These are phyloP conservation scores for Stegodyphus dumicola DNA, from an alignment of 1,140 invertebrate genomes.

Conservation along the genomic window DNA sequence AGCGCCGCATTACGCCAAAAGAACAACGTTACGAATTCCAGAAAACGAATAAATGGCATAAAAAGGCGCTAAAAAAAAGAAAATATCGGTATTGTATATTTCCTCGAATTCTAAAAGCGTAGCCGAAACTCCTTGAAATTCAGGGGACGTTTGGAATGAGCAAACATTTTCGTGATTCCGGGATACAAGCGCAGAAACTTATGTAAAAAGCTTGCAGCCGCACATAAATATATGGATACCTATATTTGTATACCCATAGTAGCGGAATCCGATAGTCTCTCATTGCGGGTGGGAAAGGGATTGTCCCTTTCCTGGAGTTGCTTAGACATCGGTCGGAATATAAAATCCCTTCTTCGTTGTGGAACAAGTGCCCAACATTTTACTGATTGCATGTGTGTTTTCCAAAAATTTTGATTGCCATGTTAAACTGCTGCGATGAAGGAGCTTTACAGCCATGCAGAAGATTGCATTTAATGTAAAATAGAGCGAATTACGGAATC, in stretches of 20 bases:
- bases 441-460: no score
- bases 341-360: no score
- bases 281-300: not conserved
- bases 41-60: constrained; percentile 48
- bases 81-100: constrained; percentile 53
- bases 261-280: constrained; percentile 36
- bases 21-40: constrained; percentile 22
- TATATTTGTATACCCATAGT: constrained; percentile 32
- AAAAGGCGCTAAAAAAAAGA: constrained; percentile 19
- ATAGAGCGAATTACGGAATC: no score
- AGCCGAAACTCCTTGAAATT: constrained; percentile 43
- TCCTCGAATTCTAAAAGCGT: constrained; percentile 48
- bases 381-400: no score
- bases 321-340: not conserved
- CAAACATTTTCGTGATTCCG: constrained; percentile 49
- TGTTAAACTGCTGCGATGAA: no score
- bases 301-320: not conserved
- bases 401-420: no score
- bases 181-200: constrained; percentile 32
- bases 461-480: no score
- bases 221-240: constrained; percentile 54
- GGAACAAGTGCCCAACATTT: no score
- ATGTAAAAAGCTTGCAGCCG: constrained; percentile 24
- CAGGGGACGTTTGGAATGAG: constrained; percentile 22
- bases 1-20: constrained; percentile 3